These are phyloP conservation scores for Eulemur mongoz DNA, from an alignment of 2,797 vertebrate species.

Conservation along the genomic window DNA sequence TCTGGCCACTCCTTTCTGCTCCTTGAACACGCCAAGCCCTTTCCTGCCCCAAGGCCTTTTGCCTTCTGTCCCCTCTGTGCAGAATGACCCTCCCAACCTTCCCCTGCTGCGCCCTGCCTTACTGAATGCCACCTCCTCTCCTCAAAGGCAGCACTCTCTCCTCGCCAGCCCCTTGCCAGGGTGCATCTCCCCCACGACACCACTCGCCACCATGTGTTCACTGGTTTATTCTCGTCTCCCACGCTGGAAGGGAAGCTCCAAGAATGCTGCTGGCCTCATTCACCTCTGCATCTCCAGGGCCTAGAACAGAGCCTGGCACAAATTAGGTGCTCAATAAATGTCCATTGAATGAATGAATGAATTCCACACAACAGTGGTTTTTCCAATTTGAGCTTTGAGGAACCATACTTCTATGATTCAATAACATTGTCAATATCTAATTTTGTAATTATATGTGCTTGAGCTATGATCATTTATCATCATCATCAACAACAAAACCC, in stretches of 20 bases:
- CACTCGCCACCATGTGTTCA: accelerated
- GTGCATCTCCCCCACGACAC: no score
- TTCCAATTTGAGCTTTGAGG: not conserved
- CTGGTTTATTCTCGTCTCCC: not conserved
- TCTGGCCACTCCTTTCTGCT: not conserved
- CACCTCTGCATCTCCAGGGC: accelerated
- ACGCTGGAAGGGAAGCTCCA: no score
- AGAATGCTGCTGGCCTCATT: accelerated
- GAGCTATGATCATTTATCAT: no score
- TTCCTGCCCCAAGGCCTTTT: not conserved
- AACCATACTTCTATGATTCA: not conserved
- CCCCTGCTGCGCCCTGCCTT: not conserved
- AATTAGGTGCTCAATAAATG: not conserved
- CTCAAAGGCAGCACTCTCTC: not conserved
- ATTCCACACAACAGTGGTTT: not conserved
- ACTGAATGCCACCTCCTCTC: no score
- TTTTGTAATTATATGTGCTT: not conserved
- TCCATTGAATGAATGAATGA: not conserved
- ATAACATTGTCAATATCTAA: not conserved
- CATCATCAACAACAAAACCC: not conserved
- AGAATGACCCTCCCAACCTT: not conserved
- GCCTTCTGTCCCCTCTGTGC: not conserved
- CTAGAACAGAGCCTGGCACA: not conserved
- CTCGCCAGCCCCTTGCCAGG: accelerated
- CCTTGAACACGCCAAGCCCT: not conserved